These are phyloP conservation scores for Mystacides longicornis DNA, from an alignment of 2,888 invertebrate genomes.

Conservation along the genomic window DNA sequence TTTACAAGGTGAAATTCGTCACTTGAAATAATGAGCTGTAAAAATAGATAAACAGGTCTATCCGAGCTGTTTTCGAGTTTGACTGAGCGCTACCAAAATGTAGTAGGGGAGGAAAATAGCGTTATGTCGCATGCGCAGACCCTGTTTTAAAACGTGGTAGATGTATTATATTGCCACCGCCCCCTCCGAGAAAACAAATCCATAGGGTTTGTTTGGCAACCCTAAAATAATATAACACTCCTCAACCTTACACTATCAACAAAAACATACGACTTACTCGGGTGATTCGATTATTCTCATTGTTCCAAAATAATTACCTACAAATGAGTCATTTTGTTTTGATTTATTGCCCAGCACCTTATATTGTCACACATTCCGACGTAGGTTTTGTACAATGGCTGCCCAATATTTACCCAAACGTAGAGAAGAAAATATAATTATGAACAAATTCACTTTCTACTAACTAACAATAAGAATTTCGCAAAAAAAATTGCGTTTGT, in stretches of 20 bases:
- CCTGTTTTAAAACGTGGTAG: neutral
- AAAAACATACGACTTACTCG: neutral
- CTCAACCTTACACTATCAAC: neutral
- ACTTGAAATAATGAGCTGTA: neutral
- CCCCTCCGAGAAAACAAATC: conserved; percentile 4
- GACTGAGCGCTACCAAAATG: neutral
- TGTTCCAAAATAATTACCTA: neutral
- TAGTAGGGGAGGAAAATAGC: conserved; percentile 5
- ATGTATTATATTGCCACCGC: neutral
- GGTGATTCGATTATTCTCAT: neutral
- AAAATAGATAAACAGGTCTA: neutral
- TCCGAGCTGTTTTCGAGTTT: neutral
- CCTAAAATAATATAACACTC: neutral
- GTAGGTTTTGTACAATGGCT: too few relatives aligned
- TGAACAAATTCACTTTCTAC: too few relatives aligned
- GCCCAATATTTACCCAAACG: too few relatives aligned
- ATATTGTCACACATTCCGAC: too few relatives aligned
- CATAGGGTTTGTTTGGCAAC: conserved; percentile 1
- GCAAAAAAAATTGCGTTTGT: too few relatives aligned
- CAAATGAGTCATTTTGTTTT: too few relatives aligned
- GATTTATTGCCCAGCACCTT: too few relatives aligned
- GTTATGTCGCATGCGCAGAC: conserved; percentile 1
- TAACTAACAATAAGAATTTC: too few relatives aligned
- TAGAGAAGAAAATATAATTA: too few relatives aligned
- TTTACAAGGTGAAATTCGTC: conserved; percentile 1